Percentiles rank a stretch among this genome's conserved stretches.
Conservation (phyloP, 2,113 vertebrate genomes). For the Poeciliopsis retropinna region DNA sequence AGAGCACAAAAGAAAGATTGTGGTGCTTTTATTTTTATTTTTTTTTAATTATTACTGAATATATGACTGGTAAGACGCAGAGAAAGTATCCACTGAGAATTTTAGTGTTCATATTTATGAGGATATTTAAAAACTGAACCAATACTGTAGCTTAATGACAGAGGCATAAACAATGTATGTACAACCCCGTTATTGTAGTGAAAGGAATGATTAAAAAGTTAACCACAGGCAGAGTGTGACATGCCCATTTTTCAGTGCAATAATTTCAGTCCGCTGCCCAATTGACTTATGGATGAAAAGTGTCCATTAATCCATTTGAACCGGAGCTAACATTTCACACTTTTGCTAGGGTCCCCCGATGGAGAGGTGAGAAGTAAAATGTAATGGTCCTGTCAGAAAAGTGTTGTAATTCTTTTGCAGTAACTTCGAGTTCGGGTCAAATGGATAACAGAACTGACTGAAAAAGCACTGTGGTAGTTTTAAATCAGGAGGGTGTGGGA, state of each 20-base stretch:
- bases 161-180: neutral
- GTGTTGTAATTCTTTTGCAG: neutral
- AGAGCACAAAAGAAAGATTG: conserved; percentile 1
- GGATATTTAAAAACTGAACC: neutral
- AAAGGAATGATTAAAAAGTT: neutral
- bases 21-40: neutral
- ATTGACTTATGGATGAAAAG: neutral
- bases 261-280: neutral
- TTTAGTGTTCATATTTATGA: neutral
- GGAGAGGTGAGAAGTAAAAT: neutral
- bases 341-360: neutral
- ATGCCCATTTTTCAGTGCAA: neutral
- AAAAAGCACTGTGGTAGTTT: no score
- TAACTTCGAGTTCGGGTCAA: no score
- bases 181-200: neutral
- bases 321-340: neutral
- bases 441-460: no score
- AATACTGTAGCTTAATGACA: neutral
- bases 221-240: neutral
- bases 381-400: neutral
- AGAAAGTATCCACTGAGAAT: neutral
- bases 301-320: neutral
- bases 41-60: neutral
- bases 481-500: neutral
- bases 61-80: neutral